These are phyloP conservation scores for Styela clava DNA, from an alignment of 23 tunicate genomes.

Conservation along the genomic window DNA sequence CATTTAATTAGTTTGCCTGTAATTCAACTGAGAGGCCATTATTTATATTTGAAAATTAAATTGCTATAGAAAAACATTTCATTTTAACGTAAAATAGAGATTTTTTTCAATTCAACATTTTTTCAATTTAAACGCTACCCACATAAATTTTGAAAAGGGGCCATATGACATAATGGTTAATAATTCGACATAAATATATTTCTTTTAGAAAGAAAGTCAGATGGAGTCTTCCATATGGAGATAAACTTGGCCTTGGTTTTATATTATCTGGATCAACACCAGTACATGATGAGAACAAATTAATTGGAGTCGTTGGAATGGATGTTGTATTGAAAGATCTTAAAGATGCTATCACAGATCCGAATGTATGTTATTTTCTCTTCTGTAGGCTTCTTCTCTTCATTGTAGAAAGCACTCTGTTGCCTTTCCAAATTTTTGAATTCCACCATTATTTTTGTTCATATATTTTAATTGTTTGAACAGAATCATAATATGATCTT, in stretches of 20 bases:
- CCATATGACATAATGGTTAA: too few species aligned
- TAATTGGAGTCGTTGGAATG: constrained; percentile 43
- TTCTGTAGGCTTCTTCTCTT: neutral
- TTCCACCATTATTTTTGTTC: too few species aligned
- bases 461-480: neutral
- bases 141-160: too few species aligned
- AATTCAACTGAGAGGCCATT: too few species aligned
- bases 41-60: too few species aligned
- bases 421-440: too few species aligned
- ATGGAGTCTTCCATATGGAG: constrained; percentile 80
- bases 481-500: neutral
- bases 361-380: constrained; percentile 22
- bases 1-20: too few species aligned
- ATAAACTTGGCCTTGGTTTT: constrained; percentile 53
- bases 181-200: too few species aligned
- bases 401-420: neutral
- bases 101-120: too few species aligned
- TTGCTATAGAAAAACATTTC: too few species aligned
- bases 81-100: too few species aligned
- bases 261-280: constrained; percentile 63
- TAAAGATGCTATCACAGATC: constrained; percentile 23
- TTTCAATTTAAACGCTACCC: too few species aligned
- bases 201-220: constrained; percentile 32
- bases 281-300: constrained; percentile 3
- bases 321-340: constrained; percentile 59